Evolutionary conservation across 2,797 vertebrate genomes (phyloP).

Genomic region (Hoplostethus mediterraneus): DNA sequence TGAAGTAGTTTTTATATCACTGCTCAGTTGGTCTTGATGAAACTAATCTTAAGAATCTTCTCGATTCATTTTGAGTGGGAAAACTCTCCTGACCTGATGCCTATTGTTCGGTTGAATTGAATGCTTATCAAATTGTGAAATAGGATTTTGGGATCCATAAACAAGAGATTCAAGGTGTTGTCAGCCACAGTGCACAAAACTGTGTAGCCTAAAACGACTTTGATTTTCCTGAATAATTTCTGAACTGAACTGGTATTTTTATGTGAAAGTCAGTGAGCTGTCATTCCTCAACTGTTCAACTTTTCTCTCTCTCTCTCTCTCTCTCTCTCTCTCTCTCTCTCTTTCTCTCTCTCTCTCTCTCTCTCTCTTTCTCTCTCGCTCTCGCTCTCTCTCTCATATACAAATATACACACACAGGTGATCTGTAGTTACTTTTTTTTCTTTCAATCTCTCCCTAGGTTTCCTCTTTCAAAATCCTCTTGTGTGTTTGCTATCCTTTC

Average conservation of each 20-base stretch:
- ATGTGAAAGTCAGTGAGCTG: conserved; percentile 25
- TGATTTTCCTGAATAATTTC: conserved; percentile 21
- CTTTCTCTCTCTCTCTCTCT: not conserved
- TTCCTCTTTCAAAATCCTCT: conserved; percentile 65
- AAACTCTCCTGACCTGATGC: conserved; percentile 16
- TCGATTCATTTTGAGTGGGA: conserved; percentile 12
- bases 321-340: not conserved
- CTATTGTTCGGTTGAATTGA: conserved; percentile 53
- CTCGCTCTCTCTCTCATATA: not conserved
- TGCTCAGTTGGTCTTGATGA: not conserved
- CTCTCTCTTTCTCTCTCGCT: not conserved
- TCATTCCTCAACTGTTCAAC: conserved; percentile 17
- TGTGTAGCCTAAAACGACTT: conserved; percentile 17
- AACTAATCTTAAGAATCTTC: conserved; percentile 8
- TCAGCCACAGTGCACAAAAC: conserved; percentile 1
- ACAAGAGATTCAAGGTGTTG: conserved; percentile 39
- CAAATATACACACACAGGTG: not conserved
- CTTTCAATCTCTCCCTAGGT: conserved; percentile 46
- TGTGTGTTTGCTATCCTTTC: conserved; percentile 73
- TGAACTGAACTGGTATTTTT: conserved; percentile 1
- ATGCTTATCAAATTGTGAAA: conserved; percentile 67
- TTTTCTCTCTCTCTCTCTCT: not conserved
- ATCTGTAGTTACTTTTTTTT: conserved; percentile 41
- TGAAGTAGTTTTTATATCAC: not conserved
- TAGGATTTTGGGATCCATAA: conserved; percentile 67